Percentiles rank a stretch among this genome's conserved stretches.
Evolutionary conservation across 2,797 vertebrate species (phyloP).

Genomic region (Scleropages formosus): DNA sequence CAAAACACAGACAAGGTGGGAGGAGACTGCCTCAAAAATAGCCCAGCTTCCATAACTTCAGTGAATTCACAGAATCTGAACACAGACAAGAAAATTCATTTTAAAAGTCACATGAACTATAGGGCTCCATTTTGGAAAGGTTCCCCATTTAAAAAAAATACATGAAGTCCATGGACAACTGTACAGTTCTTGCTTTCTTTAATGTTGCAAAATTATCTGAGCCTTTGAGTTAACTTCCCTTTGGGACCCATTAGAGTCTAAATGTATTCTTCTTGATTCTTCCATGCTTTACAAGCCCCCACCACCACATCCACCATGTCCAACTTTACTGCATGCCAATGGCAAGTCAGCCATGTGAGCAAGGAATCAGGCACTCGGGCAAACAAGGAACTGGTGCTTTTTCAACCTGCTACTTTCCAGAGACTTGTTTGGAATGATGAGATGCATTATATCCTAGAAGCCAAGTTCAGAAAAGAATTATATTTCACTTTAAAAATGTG

Average conservation of each 20-base stretch:
- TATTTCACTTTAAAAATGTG: not conserved
- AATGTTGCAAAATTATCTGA: not conserved
- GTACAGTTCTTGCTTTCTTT: not conserved
- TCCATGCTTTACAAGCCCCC: not conserved
- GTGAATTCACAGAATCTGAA: no score
- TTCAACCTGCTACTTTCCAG: constrained; percentile 4
- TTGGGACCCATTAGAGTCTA: not conserved
- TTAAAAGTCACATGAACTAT: not conserved
- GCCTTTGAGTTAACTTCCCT: not conserved
- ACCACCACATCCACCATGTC: not conserved
- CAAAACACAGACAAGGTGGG: no score
- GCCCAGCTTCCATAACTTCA: no score
- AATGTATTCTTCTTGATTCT: constrained; percentile 8
- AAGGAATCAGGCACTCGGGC: not conserved
- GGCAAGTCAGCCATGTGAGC: not conserved
- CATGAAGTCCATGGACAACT: not conserved
- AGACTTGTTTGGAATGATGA: not conserved
- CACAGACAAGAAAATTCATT: no score
- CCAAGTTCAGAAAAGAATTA: not conserved
- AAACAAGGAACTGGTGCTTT: not conserved
- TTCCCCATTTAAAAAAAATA: not conserved
- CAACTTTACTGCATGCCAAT: not conserved
- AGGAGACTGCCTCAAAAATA: no score
- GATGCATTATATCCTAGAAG: not conserved
- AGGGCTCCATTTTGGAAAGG: no score